Evolutionary conservation across 2,888 invertebrate species (phyloP), one percentile per base, ranked within the genome.

Genomic region (Polia nebulosa): DNA sequence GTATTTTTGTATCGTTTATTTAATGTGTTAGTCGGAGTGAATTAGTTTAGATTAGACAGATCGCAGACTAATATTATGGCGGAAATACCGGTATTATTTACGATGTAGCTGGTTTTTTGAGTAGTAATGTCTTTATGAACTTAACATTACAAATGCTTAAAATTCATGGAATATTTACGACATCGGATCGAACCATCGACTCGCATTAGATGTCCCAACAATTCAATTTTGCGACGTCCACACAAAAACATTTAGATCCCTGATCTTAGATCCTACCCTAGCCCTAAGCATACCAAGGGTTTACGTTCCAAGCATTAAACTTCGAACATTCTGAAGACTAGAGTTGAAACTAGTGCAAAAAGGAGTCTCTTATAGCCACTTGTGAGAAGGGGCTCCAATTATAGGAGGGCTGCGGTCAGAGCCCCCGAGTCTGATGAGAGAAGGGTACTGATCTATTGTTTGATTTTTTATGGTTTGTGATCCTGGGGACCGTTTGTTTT

Each of bases 1-100:
- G 77, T 77, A 77, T 80, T 77, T 80, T 61, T 45, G 63, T 70
- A 63, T 68, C 52, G 52, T 76, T 62, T 69, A 76, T 63, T 63
- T 62, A 80, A 66, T 69, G 52, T 76, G 49, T 80, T 80, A 41
- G 62, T 69, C 49, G 52, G 44, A 57, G 64, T 72, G 55, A 75
- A 76, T 63, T 76, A 59, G 32, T 60, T 69, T 29, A 71, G 47
- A 55, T 78, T 71, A 72, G 78, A 78, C 62, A 39, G 74, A 65
- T 56, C 74, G 29, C 49, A 73, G 74, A 78, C 78, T 55, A 53
- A 41, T 78, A 78, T 72, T 78, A 34, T 58, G 53, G 29, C 34
- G 53, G 45, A 27, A 25, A 72, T 57, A 72, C 73, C 64, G 63
- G 72, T 63, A 63, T 63, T 55, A 76, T 59, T 39, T 60, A 60